Percentiles rank a stretch among this genome's conserved stretches.
phyloP scores from a whole-genome alignment of 2,888 invertebrate genomes.

The Eupeodes luniger region DNA sequence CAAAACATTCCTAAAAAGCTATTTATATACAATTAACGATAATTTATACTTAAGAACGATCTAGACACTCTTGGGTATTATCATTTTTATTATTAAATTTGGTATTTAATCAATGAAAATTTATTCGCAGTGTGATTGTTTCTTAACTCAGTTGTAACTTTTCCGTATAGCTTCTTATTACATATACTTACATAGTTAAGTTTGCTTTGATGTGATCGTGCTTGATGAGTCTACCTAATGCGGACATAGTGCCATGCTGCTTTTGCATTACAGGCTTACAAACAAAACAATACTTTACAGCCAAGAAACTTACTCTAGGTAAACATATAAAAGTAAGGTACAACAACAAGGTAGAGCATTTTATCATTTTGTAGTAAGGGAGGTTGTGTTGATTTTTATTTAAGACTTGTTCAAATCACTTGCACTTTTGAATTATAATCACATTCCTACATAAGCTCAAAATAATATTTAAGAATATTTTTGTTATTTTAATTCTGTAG shows the following conservation, averaged over 20 bases:
- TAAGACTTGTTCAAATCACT: too few species aligned
- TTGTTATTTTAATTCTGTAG: too few species aligned
- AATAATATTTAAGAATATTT: too few species aligned
- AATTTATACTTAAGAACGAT: background rate
- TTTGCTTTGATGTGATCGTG: slow-evolving; percentile 28
- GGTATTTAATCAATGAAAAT: slow-evolving; percentile 62
- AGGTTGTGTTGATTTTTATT: background rate
- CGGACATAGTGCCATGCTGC: background rate
- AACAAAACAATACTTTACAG: slow-evolving; percentile 21
- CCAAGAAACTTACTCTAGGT: background rate
- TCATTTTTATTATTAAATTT: slow-evolving; percentile 16
- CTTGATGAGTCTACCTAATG: slow-evolving; percentile 28
- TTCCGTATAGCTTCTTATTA: slow-evolving; percentile 8
- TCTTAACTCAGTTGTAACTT: slow-evolving; percentile 3
- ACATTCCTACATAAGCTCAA: too few species aligned
- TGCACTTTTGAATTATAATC: too few species aligned
- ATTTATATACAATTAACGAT: too few species aligned
- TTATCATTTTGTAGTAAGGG: background rate
- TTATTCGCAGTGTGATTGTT: slow-evolving; percentile 61
- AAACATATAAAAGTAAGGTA: background rate
- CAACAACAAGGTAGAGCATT: slow-evolving; percentile 25
- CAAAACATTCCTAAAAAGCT: too few species aligned
- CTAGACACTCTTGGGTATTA: background rate
- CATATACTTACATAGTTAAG: slow-evolving; percentile 34
- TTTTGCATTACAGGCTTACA: background rate